Evolutionary conservation across 2,797 vertebrate genomes (phyloP).

Genomic region (Zenarchopterus dispar): DNA sequence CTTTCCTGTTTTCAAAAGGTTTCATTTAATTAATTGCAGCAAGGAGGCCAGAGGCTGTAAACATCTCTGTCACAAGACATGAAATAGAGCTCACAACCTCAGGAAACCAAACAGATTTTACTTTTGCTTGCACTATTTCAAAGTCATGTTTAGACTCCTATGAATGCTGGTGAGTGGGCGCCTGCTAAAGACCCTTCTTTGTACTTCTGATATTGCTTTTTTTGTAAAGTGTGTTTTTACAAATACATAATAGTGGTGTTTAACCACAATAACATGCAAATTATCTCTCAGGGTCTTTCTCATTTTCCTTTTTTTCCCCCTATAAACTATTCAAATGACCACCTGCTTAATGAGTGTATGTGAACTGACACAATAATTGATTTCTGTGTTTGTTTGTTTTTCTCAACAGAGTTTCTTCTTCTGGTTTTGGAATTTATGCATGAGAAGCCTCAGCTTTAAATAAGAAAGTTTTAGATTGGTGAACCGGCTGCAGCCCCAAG

Average conservation of each 20-base stretch:
- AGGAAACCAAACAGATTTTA: background rate
- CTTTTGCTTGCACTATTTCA: constrained; percentile 5
- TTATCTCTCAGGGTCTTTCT: constrained; percentile 10
- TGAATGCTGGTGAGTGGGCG: constrained; percentile 1
- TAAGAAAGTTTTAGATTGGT: background rate
- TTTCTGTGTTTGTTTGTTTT: constrained; percentile 8
- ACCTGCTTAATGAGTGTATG: constrained; percentile 4
- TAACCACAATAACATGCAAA: constrained; percentile 31
- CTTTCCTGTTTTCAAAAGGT: constrained; percentile 14
- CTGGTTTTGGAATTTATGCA: constrained; percentile 2
- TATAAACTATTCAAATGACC: constrained; percentile 9
- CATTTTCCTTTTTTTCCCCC: too few relatives aligned
- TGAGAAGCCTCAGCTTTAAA: constrained; percentile 1
- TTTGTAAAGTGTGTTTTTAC: constrained; percentile 1
- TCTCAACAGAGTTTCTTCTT: background rate
- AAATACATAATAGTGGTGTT: background rate
- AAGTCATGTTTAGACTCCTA: constrained; percentile 15
- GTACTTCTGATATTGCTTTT: constrained; percentile 10
- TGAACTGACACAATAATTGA: constrained; percentile 3
- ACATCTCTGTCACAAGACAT: constrained; percentile 19
- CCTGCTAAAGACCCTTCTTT: constrained; percentile 19
- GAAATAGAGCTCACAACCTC: constrained; percentile 2
- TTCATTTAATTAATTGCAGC: constrained; percentile 44
- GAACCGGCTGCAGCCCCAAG: background rate
- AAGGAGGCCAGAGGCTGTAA: constrained; percentile 27